A percentile compares a stretch with the other conserved stretches of the same genome.
Conservation (phyloP, 2,888 invertebrate genomes). For the Polyploca ridens region DNA sequence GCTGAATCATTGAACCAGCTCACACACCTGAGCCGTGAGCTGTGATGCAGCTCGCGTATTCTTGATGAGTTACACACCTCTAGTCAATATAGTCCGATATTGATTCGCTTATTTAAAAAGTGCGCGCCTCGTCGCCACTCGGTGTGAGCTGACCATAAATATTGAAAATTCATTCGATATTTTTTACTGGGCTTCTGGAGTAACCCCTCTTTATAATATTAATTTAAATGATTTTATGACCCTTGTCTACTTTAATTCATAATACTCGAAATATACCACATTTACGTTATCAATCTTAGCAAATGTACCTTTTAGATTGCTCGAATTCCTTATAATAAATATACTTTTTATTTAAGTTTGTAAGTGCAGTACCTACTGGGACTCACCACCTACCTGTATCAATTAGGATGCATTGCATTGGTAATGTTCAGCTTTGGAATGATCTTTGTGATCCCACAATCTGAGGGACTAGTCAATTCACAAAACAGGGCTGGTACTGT, state of each 20-base stretch:
- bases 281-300: constrained; percentile 44
- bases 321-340: constrained; percentile 49
- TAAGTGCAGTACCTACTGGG: constrained; percentile 47
- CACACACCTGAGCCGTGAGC: no score
- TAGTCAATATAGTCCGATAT: no score
- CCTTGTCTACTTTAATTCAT: constrained; percentile 29
- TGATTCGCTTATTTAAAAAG: no score
- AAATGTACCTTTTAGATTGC: constrained; percentile 43
- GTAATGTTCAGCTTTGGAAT: constrained; percentile 22
- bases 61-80: no score
- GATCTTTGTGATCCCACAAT: constrained; percentile 36
- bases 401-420: constrained; percentile 21
- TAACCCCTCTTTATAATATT: constrained; percentile 16
- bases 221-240: constrained; percentile 25
- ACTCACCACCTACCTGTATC: constrained; percentile 11
- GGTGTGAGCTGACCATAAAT: background rate
- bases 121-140: no score
- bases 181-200: constrained; percentile 20
- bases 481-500: constrained; percentile 44
- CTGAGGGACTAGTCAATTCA: constrained; percentile 54
- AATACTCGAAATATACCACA: constrained; percentile 50
- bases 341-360: constrained; percentile 38
- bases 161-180: background rate
- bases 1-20: no score
- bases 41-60: no score